Evolutionary conservation across 2,113 vertebrate genomes (phyloP).

Genomic region (Regulus satrapa): DNA sequence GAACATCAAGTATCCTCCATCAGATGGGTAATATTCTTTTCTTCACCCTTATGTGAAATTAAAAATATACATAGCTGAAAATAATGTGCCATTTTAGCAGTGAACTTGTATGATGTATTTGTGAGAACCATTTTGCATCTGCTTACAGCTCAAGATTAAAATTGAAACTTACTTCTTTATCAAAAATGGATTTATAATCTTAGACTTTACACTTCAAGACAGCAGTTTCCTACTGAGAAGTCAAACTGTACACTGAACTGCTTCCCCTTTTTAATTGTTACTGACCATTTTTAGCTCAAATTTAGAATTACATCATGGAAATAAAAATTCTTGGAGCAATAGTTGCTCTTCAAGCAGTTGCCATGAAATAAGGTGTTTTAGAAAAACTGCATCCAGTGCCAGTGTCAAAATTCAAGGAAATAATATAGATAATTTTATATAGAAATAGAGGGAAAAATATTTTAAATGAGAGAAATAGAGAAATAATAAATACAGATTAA

Average conservation of each 20-base stretch:
- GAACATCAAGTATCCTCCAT: not conserved
- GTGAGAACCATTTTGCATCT: not conserved
- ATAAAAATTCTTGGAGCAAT: not conserved
- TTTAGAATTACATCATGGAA: not conserved
- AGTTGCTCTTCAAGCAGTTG: not conserved
- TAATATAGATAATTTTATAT: not conserved
- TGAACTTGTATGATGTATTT: not conserved
- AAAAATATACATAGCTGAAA: not conserved
- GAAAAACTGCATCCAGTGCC: not conserved
- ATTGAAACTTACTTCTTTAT: not conserved
- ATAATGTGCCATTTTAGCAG: not conserved
- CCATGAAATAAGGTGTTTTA: not conserved
- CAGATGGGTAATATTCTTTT: not conserved
- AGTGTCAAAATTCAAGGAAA: not conserved
- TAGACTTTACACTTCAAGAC: not conserved
- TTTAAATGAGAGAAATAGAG: not conserved
- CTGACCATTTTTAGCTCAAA: not conserved
- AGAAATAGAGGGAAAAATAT: fast-evolving
- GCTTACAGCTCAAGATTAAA: not conserved
- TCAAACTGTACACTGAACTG: not conserved
- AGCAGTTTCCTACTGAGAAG: not conserved
- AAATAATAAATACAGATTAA: not conserved
- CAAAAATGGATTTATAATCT: not conserved
- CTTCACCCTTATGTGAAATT: not conserved
- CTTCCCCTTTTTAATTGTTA: not conserved